A percentile compares a stretch with the other conserved stretches of the same genome.
Evolutionary conservation across 2,797 vertebrate genomes (phyloP).

Genomic region (Peromyscus eremicus): DNA sequence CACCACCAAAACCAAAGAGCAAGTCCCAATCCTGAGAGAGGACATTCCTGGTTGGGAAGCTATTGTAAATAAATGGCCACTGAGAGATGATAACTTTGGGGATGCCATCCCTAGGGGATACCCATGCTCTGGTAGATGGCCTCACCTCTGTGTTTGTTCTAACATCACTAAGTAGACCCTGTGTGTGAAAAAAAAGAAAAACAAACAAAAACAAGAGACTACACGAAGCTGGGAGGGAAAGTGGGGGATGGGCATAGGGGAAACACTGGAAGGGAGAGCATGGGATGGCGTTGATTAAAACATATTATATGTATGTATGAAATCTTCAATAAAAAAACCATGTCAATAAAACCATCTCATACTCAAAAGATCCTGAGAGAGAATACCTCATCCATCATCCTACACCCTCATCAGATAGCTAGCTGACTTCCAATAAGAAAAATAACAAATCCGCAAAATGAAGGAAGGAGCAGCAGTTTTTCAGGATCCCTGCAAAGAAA

Average conservation of each 20-base stretch:
- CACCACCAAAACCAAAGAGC: neutral
- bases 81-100: too few species aligned
- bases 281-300: neutral
- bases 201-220: neutral
- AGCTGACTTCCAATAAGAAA: neutral
- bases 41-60: neutral
- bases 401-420: neutral
- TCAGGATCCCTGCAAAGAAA: neutral
- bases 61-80: neutral
- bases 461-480: neutral
- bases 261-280: neutral
- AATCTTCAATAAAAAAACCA: neutral
- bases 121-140: too few species aligned
- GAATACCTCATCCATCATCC: neutral
- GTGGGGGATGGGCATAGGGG: neutral
- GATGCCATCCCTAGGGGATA: too few species aligned
- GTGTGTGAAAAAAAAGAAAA: neutral
- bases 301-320: neutral
- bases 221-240: neutral
- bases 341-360: neutral
- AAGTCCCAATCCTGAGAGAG: neutral
- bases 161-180: neutral
- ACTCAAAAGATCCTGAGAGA: neutral
- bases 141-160: neutral
- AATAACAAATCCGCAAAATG: neutral